Evolutionary conservation across 2,797 vertebrate genomes (phyloP), one percentile per base, ranked within the genome.

Genomic region (Tangara arthus): DNA sequence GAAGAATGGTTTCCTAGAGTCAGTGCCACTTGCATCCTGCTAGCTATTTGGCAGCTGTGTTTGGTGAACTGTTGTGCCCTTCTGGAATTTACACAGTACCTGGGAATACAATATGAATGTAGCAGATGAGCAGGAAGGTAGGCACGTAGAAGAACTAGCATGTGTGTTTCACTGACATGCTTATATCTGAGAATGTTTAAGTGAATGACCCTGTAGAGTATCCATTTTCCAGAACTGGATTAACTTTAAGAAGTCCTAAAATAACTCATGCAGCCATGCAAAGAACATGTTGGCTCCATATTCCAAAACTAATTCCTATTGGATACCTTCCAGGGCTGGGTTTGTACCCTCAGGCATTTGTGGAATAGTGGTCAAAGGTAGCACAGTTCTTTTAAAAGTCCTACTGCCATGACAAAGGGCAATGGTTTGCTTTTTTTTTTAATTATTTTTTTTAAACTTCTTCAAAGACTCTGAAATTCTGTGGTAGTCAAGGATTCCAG

Each of bases 311-410:
- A 92, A 95, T 87, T 96, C 92, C 87, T 88, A 10, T 6, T 96
- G 92, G 94, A 82, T 89, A 79, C 55, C 47, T 94, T 90, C 94
- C 94, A 96, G 75, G 30, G 10, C 85, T 92, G 65, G 79, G 76
- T 72, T 84, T 96, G 90, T 93, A 91, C 68, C 53, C 82, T 96
- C 50, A 91, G 76, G 94, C 87, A 97, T 96, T 71, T 86, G 50
- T 88, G 93, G 82, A 95, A 94, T 94, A 96, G 84, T 93, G 91
- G 94, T 93, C 94, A 96, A 95, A 93, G 93, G 92, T 95, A 52
- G 84, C 65, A 37, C 27, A 32, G 76, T 56, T 89, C 57, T 95
- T 97, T 61, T 71, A 50, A 69, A 85, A 89, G 69, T 73, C 27
- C 16, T 65, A 8, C 53, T 85, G 53, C 42, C 7, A 3, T 92